Evolutionary conservation across 2,797 vertebrate species (phyloP).

Genomic region (Neopelma chrysocephalum): DNA sequence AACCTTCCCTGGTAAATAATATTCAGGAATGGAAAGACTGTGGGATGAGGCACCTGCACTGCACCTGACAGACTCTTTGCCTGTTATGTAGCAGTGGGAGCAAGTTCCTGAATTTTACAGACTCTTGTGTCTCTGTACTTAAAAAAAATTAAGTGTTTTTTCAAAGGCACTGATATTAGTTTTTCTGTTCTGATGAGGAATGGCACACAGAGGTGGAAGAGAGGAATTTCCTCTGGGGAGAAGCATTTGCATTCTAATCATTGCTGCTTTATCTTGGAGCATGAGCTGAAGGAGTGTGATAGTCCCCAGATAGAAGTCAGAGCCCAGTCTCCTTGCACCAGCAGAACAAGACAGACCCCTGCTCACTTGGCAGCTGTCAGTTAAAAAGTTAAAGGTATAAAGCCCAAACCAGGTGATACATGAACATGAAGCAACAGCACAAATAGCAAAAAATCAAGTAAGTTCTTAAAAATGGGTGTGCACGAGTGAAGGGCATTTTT

Average conservation of each 20-base stretch:
- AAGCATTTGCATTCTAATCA: constrained; percentile 1
- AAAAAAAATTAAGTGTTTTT: not conserved
- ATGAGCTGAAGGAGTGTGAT: not conserved
- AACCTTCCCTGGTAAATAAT: not conserved
- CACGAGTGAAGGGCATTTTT: not conserved
- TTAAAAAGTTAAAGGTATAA: not conserved
- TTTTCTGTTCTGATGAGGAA: not conserved
- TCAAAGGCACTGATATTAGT: not conserved
- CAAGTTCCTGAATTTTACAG: not conserved
- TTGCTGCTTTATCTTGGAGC: constrained; percentile 7
- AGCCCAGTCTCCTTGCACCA: not conserved
- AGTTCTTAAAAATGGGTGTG: not conserved
- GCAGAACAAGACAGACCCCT: not conserved
- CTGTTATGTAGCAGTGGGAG: not conserved
- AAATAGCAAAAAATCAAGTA: not conserved
- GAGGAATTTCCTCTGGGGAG: not conserved
- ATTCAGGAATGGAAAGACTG: not conserved
- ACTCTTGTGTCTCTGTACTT: not conserved
- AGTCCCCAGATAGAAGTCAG: not conserved
- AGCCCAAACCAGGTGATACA: not conserved
- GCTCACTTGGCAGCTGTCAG: not conserved
- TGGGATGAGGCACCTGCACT: not conserved
- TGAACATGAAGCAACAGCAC: not conserved
- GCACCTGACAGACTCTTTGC: not conserved
- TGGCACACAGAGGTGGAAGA: not conserved